Conservation (phyloP, 1,140 invertebrate genomes). For the Drosophila navojoa region DNA sequence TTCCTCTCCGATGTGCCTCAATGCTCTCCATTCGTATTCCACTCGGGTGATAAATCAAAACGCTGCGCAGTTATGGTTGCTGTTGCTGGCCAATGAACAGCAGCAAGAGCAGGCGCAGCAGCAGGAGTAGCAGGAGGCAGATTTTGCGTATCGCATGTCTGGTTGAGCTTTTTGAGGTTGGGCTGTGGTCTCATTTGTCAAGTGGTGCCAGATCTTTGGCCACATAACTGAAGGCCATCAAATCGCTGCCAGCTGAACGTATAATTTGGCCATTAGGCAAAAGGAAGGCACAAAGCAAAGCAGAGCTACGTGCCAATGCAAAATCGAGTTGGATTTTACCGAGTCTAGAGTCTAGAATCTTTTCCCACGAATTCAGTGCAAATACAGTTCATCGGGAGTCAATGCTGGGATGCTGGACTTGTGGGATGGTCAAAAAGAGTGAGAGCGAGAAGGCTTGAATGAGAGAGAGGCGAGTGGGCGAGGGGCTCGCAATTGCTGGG, state of each 20-base stretch:
- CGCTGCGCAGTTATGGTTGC: neutral
- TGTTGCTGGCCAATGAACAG: constrained; percentile 5
- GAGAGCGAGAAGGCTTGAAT: too few relatives aligned
- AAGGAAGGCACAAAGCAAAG: constrained; percentile 10
- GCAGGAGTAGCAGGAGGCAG: neutral
- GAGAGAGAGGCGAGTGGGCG: too few relatives aligned
- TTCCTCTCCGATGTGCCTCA: neutral
- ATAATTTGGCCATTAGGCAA: constrained; percentile 46
- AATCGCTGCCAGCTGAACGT: constrained; percentile 22
- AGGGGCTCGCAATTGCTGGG: constrained; percentile 33
- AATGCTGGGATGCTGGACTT: too few relatives aligned
- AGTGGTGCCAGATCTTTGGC: constrained; percentile 43
- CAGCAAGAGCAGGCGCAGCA: neutral
- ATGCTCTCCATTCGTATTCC: neutral
- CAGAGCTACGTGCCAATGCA: constrained; percentile 53
- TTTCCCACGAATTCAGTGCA: constrained; percentile 43
- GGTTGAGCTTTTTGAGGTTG: constrained; percentile 10
- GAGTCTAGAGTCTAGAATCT: constrained; percentile 57
- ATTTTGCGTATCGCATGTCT: constrained; percentile 41
- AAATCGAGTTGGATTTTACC: constrained; percentile 54
- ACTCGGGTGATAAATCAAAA: constrained; percentile 1
- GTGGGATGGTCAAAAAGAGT: neutral
- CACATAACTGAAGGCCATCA: constrained; percentile 21
- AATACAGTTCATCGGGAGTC: constrained; percentile 40
- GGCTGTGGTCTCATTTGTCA: constrained; percentile 41